Evolutionary conservation across 2,888 invertebrate species (phyloP), one percentile per base, ranked within the genome.

Genomic region (Rhagium mordax): DNA sequence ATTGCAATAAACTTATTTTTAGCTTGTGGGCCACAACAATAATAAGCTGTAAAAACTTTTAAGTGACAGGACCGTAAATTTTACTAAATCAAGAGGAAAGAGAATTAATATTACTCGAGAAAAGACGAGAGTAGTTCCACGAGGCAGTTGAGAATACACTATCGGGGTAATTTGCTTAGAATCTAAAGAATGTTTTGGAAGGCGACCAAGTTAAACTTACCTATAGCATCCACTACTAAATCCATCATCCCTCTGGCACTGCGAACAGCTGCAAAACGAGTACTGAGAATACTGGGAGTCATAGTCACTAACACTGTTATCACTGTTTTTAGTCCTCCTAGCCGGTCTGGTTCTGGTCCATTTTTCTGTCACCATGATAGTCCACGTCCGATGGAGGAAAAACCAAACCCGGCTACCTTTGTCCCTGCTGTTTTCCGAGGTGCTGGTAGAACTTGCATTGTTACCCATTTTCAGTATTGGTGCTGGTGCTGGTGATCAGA

Each of bases 361-460:
- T 77, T 82, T 83, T 21, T 86, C 86, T 0, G 85, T 75, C 8
- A 85, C 79, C 24, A 87, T 84, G 3, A 85, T 81, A 3, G 86
- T 84, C 87, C 87, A 87, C 0, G 87, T 86, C 13, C 86, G 78
- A 72, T 86, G 85, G 64, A 87, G 78, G 64, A 86, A 82, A 27
- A 86, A 81, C 75, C 86, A 81, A 8, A 86, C 83, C 57, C 81
- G 79, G 75, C 82, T 85, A 33, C 81, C 77, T 41, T 71, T 75
- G 6, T 72, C 70, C 16, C 49, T 55, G 2, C 64, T 47, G 15
- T 20, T 49, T 20, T 65, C 74, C 41, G 66, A 53, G 5, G 62
- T 60, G 59, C 60, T 69, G 13, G 61, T 13, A 0, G 29, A 15
- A 33, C 73, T 65, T n/a, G 27, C 47, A 33, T 3, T 65, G 65